Evolutionary conservation across 2,797 vertebrate species (phyloP).

Genomic region (Emys orbicularis): DNA sequence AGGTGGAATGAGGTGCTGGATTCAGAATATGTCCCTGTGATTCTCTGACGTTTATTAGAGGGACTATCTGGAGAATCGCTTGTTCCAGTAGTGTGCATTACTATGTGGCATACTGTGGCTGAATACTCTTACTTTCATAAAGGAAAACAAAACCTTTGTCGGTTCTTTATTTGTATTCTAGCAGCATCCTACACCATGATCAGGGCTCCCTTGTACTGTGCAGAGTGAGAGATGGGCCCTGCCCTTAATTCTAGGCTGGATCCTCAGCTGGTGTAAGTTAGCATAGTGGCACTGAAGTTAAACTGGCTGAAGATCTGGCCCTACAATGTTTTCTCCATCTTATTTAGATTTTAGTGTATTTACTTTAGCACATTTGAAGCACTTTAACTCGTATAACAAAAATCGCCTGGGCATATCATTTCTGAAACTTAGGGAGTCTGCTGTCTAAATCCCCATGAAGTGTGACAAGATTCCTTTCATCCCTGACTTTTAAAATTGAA

Average conservation of each 20-base stretch:
- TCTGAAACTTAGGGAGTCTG: not conserved
- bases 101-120: not conserved
- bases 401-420: constrained; percentile 12
- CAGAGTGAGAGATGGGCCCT: not conserved
- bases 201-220: not conserved
- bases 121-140: not conserved
- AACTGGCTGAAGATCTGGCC: not conserved
- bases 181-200: not conserved
- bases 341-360: constrained; percentile 10
- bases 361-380: not conserved
- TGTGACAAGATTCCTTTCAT: constrained; percentile 18
- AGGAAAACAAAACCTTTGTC: not conserved
- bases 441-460: not conserved
- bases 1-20: not conserved
- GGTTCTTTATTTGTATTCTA: not conserved
- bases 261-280: not conserved
- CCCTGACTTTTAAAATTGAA: not conserved
- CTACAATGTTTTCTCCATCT: not conserved
- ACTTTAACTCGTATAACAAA: constrained; percentile 19
- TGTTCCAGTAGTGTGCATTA: not conserved
- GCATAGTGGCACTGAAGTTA: not conserved
- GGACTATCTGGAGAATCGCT: not conserved
- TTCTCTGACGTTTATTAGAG: not conserved
- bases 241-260: not conserved
- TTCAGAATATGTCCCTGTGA: not conserved